Conservation (phyloP, 2,888 invertebrate species). For the Cheilosia vulpina region DNA sequence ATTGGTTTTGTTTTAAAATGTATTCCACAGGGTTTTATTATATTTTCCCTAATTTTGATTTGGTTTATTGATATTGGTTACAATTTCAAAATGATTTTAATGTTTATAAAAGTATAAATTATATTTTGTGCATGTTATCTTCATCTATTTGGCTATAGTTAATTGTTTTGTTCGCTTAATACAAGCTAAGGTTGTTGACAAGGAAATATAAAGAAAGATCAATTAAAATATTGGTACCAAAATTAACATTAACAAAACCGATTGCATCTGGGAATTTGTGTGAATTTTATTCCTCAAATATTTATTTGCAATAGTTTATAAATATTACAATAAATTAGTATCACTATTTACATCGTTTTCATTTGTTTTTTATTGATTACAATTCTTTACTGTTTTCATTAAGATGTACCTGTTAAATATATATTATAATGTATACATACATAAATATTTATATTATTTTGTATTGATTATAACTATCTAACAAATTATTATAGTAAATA, state of each 20-base stretch:
- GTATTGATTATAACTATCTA: constrained; percentile 72
- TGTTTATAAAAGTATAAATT: constrained; percentile 42
- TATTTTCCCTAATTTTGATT: background rate
- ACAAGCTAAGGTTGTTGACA: background rate
- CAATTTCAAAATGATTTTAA: constrained; percentile 23
- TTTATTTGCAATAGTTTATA: background rate
- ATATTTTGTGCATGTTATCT: constrained; percentile 28
- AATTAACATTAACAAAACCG: background rate
- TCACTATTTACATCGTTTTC: constrained; percentile 68
- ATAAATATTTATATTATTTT: constrained; percentile 64
- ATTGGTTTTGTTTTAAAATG: background rate
- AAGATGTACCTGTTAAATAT: constrained; percentile 25
- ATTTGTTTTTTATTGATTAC: constrained; percentile 42
- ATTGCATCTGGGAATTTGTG: constrained; percentile 10
- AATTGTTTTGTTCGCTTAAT: background rate
- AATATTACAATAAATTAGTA: constrained; percentile 43
- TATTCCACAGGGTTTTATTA: background rate
- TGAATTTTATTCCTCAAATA: constrained; percentile 44
- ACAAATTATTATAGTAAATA: constrained; percentile 73
- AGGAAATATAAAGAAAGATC: background rate
- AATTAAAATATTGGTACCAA: background rate
- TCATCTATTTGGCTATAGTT: constrained; percentile 10
- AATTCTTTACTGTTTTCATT: constrained; percentile 23
- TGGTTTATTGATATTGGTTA: background rate
- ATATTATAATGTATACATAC: constrained; percentile 53